Base-by-base conservation (phyloP, 2,888 invertebrate genomes). In the Lasioglossum oenotherae region DNA sequence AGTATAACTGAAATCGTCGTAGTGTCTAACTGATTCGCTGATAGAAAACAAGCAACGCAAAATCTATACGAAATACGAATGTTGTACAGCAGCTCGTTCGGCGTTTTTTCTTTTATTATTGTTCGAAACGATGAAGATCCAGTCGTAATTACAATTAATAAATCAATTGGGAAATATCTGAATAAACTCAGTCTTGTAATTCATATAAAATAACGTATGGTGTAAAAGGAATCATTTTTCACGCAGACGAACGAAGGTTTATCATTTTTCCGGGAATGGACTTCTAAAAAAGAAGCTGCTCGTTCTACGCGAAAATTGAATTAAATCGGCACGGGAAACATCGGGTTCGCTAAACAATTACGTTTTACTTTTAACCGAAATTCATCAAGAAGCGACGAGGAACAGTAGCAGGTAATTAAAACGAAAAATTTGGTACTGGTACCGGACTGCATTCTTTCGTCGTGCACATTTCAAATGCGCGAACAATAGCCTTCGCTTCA, bases 401-500 rank as follows among this genome's bases (percentile, higher is more conserved):
- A 23, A 69, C 67, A 67, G 35, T 35, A 10, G 67, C 12, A 41
- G 38, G n/a, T 23, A 41, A 27, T 46, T 84, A 79, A 64, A 80
- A 73, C 67, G 72, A 64, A 84, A 57, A 86, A 78, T 80, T 78
- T 67, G 38, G 64, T 69, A 41, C 41, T 74, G 67, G 31, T 35
- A 35, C 67, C 46, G 74, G 60, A 8, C 3, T 71, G 60, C 74
- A 78, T 85, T 81, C 78, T 85, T 86, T 73, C 78, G 16, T n/a
- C 69, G 31, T 64, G 57, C 72, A 35, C 60, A 71, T 69, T 74
- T 80, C 71, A 69, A 38, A 38, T 38, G 53, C 49, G 53, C 14
- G 49, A 67, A 80, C 79, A 85, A 82, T 85, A 78, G 80, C 57
- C 60, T 82, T 85, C 67, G 69, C 57, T 67, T 4, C 74, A 46